Base-by-base conservation (phyloP, 2,888 invertebrate species). In the Eudemis profundana region DNA sequence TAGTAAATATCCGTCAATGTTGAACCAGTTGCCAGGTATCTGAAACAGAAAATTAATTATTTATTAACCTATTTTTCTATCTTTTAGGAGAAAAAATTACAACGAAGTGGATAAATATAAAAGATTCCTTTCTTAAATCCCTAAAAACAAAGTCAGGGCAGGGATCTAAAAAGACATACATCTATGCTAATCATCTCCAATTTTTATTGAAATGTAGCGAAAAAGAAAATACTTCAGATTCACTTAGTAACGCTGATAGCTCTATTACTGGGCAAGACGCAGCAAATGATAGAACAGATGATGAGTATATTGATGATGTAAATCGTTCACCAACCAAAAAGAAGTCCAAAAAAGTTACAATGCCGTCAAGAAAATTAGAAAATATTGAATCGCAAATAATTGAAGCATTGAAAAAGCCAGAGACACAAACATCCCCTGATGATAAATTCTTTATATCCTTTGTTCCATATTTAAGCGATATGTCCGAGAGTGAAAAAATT, bases 51-150 rank as follows among this genome's bases (percentile, higher is more conserved):
- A 10, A 8, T 33, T 5, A 33, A 33, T 4, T 33, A 33, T 33
- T 0, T 33, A 33, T 10, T 33, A 8, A 27, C 7, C 7, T 27
- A 27, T 27, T 27, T 33, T 33, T 33, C n/a, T n/a, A 8, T 33
- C 10, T 33, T 33, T 10, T 33, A 33, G 33, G 33, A 2, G 33
- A 33, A 8, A 33, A 23, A 38, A 61, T 64, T 54, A 63, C 27
- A 54, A 59, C 27, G 14, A 67, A 67, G 47, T 63, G 62, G 67
- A 46, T 33, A 19, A 67, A 67, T 49, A 67, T 67, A 59, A 67
- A 40, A 49, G 64, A 61, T 56, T 29, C 59, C 19, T 67, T 64
- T 40, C 21, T 64, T 14, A 64, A 56, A 67, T 60, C 62, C 27
- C 40, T 33, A 8, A 33, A 33, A 33, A 33, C 33, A 8, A 33